These are phyloP conservation scores for Phoeniculus purpureus DNA, from an alignment of 2,797 vertebrate genomes.

Conservation along the genomic window DNA sequence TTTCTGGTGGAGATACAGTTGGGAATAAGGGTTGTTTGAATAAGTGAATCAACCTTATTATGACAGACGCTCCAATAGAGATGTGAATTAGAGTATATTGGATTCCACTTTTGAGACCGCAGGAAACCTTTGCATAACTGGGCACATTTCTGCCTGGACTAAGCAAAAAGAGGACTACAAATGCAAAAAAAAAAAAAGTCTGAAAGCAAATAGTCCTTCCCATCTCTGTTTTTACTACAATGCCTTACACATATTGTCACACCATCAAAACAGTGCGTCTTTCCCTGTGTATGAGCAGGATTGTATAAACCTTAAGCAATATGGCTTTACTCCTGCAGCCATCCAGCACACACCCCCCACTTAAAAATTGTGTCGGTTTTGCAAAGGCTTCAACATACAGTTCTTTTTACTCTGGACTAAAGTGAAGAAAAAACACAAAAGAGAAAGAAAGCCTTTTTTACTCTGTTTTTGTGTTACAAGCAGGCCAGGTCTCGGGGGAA, in stretches of 20 bases:
- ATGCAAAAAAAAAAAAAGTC: neutral
- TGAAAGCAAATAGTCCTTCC: neutral
- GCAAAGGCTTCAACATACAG: neutral
- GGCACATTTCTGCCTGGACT: neutral
- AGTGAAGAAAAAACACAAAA: neutral
- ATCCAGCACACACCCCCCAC: neutral
- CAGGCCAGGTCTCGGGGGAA: neutral
- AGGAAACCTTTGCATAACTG: slow-evolving; percentile 30
- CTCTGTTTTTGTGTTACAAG: neutral
- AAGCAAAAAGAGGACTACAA: slow-evolving; percentile 2
- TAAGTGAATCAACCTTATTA: slow-evolving; percentile 69
- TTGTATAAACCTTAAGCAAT: neutral
- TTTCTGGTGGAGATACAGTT: slow-evolving; percentile 70
- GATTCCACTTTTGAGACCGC: slow-evolving; percentile 43
- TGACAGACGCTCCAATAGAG: slow-evolving; percentile 57
- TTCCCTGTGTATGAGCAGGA: neutral
- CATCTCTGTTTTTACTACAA: neutral
- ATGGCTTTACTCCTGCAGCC: neutral
- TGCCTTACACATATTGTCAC: neutral
- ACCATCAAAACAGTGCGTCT: neutral
- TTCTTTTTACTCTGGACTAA: neutral
- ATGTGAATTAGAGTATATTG: slow-evolving; percentile 48
- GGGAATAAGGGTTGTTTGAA: slow-evolving; percentile 68
- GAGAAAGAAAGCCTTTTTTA: neutral
- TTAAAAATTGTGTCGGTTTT: neutral